Base-by-base conservation (phyloP, 2,888 invertebrate genomes). In the Theretra japonica region DNA sequence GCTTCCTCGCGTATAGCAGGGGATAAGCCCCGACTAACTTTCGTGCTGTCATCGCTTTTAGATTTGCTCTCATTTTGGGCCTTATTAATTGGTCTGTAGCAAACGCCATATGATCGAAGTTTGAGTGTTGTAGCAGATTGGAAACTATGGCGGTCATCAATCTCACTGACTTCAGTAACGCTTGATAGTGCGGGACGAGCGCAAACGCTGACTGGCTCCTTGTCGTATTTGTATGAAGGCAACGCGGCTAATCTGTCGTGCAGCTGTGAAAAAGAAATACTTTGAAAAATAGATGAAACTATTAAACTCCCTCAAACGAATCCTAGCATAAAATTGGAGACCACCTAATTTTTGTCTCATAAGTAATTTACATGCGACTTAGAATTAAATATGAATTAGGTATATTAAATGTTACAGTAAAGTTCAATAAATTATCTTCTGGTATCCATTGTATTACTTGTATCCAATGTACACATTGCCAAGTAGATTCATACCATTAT, bases 161-260 rank as follows among this genome's bases (percentile, higher is more conserved):
- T 70, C 73, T 93, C 93, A 19, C 82, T 89, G 0, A 81, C 72
- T 80, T 93, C 92, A 0, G 85, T 80, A 0, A 93, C 88, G n/a
- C 77, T 80, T 0, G 92, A 88, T 5, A 92, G 77, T 15, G 86
- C 82, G 0, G 91, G 92, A 2, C 71, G 70, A 5, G 82, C 85
- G 70, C 87, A 86, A 0, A 91, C 83, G 50, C 80, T 83, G 1
- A 80, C 75, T 6, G 82, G 80, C 70, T 87, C 83, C 74, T 86
- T 90, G n/a, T 86, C 85, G 69, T 82, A 90, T 69, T 69, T 75
- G 68, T 79, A 82, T 3, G 75, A 76, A 5, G 92, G 89, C 53
- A 91, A 79, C 2, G 84, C 84, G 33, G 83, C 83, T 76, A 93
- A 73, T 75, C 85, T 92, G 28, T 90, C 90, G 30, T 84, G 88